Conservation (phyloP, 2,888 invertebrate species). For the Torymus auratus region DNA sequence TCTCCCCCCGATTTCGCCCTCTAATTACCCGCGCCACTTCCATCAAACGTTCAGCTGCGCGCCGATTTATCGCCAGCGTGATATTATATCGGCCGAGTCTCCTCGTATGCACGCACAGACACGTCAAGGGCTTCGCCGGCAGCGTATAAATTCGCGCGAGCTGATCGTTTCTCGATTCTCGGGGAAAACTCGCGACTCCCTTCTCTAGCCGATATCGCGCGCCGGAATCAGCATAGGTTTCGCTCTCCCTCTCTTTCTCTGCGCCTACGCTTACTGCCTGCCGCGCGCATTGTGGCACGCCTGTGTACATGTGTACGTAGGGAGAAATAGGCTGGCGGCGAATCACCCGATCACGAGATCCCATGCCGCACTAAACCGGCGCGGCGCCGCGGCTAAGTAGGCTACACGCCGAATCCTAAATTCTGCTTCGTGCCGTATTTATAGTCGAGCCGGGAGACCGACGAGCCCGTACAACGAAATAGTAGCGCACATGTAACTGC, state of each 20-base stretch:
- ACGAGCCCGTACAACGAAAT: too few relatives aligned
- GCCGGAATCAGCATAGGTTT: background rate
- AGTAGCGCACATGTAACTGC: too few relatives aligned
- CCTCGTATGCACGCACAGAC: too few relatives aligned
- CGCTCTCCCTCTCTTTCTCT: too few relatives aligned
- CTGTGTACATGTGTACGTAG: too few relatives aligned
- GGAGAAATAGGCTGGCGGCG: background rate
- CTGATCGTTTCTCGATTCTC: background rate
- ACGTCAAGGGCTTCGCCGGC: background rate
- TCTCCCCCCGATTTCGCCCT: background rate
- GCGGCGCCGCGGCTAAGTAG: background rate
- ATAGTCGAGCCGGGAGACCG: background rate
- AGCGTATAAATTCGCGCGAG: background rate
- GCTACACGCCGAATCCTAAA: slow-evolving; percentile 41
- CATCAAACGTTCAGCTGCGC: background rate
- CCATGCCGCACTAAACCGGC: slow-evolving; percentile 11
- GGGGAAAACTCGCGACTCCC: too few relatives aligned
- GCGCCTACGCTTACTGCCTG: too few relatives aligned
- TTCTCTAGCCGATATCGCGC: slow-evolving; percentile 1
- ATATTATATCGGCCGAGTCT: background rate
- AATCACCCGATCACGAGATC: slow-evolving; percentile 40
- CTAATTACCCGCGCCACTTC: slow-evolving; percentile 29
- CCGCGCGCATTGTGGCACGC: too few relatives aligned
- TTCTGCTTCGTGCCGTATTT: slow-evolving; percentile 25
- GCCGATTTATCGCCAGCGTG: background rate